Conservation (phyloP, 1,140 invertebrate genomes). For the Diorhabda elongata region DNA sequence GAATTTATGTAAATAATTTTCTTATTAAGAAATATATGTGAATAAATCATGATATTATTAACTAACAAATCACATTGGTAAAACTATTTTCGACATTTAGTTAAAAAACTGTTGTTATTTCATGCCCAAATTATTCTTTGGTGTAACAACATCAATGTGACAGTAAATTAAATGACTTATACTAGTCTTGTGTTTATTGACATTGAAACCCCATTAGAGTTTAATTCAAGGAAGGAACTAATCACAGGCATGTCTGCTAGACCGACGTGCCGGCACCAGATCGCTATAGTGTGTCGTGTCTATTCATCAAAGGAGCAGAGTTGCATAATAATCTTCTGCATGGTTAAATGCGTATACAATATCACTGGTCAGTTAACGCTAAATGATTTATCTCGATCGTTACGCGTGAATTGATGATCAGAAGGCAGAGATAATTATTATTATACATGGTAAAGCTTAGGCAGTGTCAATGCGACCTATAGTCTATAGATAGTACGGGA, state of each 20-base stretch:
- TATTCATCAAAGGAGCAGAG: neutral
- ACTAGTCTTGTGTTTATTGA: neutral
- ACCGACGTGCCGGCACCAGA: neutral
- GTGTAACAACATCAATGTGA: too few species aligned
- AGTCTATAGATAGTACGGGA: constrained; percentile 18
- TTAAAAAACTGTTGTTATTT: too few species aligned
- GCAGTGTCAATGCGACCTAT: constrained; percentile 4
- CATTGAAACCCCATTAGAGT: neutral
- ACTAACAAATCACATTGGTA: too few species aligned
- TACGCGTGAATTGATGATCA: constrained; percentile 27
- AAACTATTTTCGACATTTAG: too few species aligned
- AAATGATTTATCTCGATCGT: constrained; percentile 26
- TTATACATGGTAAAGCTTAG: constrained; percentile 24
- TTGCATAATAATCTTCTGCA: constrained; percentile 11
- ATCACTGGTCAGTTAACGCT: constrained; percentile 18
- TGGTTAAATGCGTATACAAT: constrained; percentile 11
- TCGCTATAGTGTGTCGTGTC: neutral
- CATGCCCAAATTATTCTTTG: too few species aligned
- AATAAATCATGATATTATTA: too few species aligned
- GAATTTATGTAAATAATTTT: too few species aligned
- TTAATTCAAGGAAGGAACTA: neutral
- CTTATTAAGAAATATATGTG: too few species aligned
- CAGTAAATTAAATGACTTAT: neutral
- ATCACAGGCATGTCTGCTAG: neutral
- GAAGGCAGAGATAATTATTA: constrained; percentile 24